Evolutionary conservation across 2,888 invertebrate species (phyloP), one percentile per base, ranked within the genome.

Genomic region (Agrochola macilenta): DNA sequence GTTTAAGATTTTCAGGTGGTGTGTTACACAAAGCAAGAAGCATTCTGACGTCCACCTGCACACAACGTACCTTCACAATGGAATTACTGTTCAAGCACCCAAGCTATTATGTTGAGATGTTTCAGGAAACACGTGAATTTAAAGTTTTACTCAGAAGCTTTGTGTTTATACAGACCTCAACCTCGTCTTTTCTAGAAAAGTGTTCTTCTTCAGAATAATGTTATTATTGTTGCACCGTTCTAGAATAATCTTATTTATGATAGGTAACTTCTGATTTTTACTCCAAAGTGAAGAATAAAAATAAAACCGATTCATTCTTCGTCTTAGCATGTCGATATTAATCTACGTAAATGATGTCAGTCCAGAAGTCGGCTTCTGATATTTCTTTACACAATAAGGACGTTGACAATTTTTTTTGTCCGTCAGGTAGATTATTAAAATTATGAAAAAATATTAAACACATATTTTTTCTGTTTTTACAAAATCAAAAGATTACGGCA

Each of bases 21-120:
- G 80, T 85, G 82, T 82, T 82, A 84, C 87, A 89, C 89, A 89
- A 90, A 91, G 88, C 89, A 83, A 88, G 85, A 84, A 86, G 86
- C 87, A 84, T 89, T 87, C 88, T 87, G 85, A 81, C 87, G 85
- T 85, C 86, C 88, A 88, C 79, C 78, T 86, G 82, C 76, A 85
- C 68, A 78, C 75, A 73, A 79, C 79, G 79, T 83, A 86, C 82
- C 82, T 83, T 79, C 84, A 89, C 85, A 89, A 86, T 82, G 84
- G 83, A 89, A 88, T 89, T 85, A 85, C 83, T 85, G 84, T 83
- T 83, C 78, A 82, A 88, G 81, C 78, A 82, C 77, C 75, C 66
- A 54, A 77, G 78, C 81, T 84, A 80, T 87, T 87, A 86, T 81
- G 85, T 83, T 69, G 65, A 81, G 82, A 83, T 79, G 80, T 83